These are phyloP conservation scores for Xanthorhoe designata DNA, from an alignment of 2,888 invertebrate genomes.

Conservation along the genomic window DNA sequence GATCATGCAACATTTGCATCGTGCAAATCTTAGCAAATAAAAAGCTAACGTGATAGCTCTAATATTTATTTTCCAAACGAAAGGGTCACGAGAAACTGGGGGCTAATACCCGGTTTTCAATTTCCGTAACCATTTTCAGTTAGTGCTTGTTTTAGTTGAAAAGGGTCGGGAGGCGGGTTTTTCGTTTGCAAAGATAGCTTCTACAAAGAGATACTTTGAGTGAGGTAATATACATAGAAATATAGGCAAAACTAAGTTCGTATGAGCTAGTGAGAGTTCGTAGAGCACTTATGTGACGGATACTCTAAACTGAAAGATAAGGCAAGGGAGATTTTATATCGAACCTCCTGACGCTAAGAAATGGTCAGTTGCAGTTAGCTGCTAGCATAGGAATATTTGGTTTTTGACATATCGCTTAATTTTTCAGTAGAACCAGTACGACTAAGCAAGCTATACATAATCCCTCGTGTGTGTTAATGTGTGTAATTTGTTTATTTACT, in stretches of 20 bases:
- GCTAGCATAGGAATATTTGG: too few species aligned
- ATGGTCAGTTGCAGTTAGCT: too few species aligned
- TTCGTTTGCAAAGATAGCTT: slow-evolving; percentile 7
- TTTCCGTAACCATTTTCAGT: slow-evolving; percentile 20
- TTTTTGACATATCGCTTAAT: too few species aligned
- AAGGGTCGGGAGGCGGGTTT: slow-evolving; percentile 20
- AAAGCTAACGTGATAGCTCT: neutral
- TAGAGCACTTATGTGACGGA: neutral
- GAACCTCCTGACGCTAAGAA: too few species aligned
- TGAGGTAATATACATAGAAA: neutral
- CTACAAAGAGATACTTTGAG: slow-evolving; percentile 4
- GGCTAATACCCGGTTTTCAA: slow-evolving; percentile 24
- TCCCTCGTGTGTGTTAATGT: too few species aligned
- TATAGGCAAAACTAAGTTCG: neutral
- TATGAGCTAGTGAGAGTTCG: neutral
- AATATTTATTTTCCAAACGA: slow-evolving; percentile 5
- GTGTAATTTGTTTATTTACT: too few species aligned
- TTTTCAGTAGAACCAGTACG: too few species aligned
- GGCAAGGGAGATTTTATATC: too few species aligned
- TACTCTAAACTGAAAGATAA: neutral
- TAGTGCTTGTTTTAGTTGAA: slow-evolving; percentile 25
- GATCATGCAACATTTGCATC: neutral
- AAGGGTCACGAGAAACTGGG: slow-evolving; percentile 5
- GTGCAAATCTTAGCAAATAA: neutral
- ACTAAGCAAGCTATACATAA: too few species aligned